These are phyloP conservation scores for Pempheris klunzingeri DNA, from an alignment of 2,797 vertebrate genomes.

Conservation along the genomic window DNA sequence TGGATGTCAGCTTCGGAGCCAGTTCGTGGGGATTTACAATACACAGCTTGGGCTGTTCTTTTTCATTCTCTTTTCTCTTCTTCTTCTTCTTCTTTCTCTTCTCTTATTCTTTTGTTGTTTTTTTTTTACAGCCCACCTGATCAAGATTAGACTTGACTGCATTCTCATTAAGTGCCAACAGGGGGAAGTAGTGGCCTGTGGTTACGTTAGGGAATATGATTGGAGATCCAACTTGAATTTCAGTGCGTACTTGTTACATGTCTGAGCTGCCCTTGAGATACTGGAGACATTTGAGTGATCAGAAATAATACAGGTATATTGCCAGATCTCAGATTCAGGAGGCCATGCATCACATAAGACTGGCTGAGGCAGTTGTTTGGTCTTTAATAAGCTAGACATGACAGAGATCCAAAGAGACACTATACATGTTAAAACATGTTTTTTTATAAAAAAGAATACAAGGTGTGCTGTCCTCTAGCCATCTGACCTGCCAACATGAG, in stretches of 20 bases:
- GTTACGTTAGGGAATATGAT: not conserved
- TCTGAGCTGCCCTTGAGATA: not conserved
- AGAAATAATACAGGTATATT: not conserved
- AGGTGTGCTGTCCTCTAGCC: not conserved
- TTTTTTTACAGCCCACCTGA: too few species aligned
- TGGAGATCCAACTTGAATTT: not conserved
- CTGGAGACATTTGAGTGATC: not conserved
- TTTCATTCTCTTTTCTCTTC: too few species aligned
- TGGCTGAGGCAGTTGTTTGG: not conserved
- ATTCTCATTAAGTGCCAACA: slow-evolving; percentile 38
- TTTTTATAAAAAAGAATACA: not conserved
- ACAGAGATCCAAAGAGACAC: not conserved
- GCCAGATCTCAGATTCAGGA: not conserved
- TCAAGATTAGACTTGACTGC: not conserved
- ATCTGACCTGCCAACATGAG: not conserved
- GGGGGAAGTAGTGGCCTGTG: slow-evolving; percentile 16
- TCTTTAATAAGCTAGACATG: not conserved
- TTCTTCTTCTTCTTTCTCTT: too few species aligned
- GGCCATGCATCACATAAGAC: not conserved
- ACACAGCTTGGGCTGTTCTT: too few species aligned
- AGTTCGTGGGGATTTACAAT: too few species aligned
- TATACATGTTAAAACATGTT: not conserved
- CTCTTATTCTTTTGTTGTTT: too few species aligned
- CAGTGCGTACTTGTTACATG: not conserved
- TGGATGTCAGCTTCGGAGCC: too few species aligned